These are phyloP conservation scores for Metridium senile DNA, from an alignment of 92 coral and sea anemone genomes.

Conservation along the genomic window DNA sequence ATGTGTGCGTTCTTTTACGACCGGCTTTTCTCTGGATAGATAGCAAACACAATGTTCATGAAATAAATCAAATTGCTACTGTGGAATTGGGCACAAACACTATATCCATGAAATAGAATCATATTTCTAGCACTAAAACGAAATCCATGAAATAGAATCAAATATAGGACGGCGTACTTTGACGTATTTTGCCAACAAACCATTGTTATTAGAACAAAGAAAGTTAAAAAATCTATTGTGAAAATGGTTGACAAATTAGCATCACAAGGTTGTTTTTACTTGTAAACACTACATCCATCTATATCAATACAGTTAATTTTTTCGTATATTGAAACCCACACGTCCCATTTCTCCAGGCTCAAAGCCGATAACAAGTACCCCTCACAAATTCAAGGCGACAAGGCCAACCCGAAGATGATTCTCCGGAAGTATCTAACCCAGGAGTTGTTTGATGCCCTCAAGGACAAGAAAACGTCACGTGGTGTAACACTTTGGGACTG, in stretches of 20 bases:
- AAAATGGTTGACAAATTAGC: neutral
- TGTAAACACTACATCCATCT: neutral
- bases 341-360: slow-evolving; percentile 1
- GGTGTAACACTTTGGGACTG: slow-evolving; percentile 58
- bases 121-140: neutral
- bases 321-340: too few relatives aligned
- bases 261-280: too few relatives aligned
- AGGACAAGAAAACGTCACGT: slow-evolving; percentile 58
- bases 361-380: slow-evolving; percentile 37
- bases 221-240: neutral
- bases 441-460: slow-evolving; percentile 61
- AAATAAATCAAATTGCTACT: neutral
- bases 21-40: too few relatives aligned
- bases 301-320: too few relatives aligned
- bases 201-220: too few relatives aligned
- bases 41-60: neutral
- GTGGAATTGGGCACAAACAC: neutral
- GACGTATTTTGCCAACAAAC: too few relatives aligned
- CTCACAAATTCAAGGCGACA: slow-evolving; percentile 39
- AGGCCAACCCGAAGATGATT: slow-evolving; percentile 62
- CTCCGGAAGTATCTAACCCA: slow-evolving; percentile 65
- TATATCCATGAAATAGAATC: neutral
- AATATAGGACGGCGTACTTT: too few relatives aligned
- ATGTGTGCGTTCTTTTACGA: too few relatives aligned
- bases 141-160: too few relatives aligned